Percentiles rank a stretch among this genome's conserved stretches.
These are phyloP conservation scores for Cylas formicarius DNA, from an alignment of 1,140 invertebrate species.

Conservation along the genomic window DNA sequence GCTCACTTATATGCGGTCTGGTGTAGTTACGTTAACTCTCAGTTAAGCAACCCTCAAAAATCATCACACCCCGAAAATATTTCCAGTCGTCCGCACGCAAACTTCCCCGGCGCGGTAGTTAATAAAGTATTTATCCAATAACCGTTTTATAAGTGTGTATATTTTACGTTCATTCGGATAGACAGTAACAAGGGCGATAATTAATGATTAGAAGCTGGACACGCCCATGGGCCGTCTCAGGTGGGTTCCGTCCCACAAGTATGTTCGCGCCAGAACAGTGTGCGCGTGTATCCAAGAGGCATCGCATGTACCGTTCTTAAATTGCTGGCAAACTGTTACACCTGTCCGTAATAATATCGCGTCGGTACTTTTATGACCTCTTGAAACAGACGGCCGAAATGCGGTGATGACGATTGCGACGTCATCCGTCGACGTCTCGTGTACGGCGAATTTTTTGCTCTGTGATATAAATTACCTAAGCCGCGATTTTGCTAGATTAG, in stretches of 20 bases:
- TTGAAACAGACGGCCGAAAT: neutral
- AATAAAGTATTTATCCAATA: slow-evolving; percentile 22
- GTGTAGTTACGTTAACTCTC: too few relatives aligned
- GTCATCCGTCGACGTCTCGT: neutral
- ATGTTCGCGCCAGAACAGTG: slow-evolving; percentile 20
- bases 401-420: neutral
- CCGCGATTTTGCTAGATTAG: neutral
- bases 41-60: too few relatives aligned
- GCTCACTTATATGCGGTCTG: too few relatives aligned
- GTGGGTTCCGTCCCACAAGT: slow-evolving; percentile 20
- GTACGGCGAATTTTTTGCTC: neutral
- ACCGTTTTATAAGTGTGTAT: slow-evolving; percentile 15
- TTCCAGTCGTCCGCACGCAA: too few relatives aligned
- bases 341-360: neutral
- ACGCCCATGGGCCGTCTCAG: slow-evolving; percentile 24
- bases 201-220: slow-evolving; percentile 23
- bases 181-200: slow-evolving; percentile 30
- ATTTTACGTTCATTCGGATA: slow-evolving; percentile 24
- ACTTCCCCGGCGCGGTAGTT: neutral
- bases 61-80: too few relatives aligned
- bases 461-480: slow-evolving; percentile 2
- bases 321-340: neutral
- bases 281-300: slow-evolving; percentile 18
- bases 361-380: neutral
- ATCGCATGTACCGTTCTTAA: slow-evolving; percentile 13